Evolutionary conservation across 1,140 invertebrate genomes (phyloP), one percentile per base, ranked within the genome.

Genomic region (Eupristina koningsbergeri): DNA sequence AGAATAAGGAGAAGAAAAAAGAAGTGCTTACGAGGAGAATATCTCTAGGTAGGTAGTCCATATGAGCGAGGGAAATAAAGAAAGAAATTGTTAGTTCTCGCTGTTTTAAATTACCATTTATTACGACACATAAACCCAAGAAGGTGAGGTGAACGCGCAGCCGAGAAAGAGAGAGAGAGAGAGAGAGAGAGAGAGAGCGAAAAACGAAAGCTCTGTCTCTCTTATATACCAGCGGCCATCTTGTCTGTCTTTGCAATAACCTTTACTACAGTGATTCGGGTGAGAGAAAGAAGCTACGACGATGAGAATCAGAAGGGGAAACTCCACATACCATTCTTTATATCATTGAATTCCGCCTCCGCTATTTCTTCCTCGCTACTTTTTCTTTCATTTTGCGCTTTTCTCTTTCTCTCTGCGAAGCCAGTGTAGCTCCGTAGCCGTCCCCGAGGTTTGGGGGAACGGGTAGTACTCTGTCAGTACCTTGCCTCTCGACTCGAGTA

Each of bases 81-180:
- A 90, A 92, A 91, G 90, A 92, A 92, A 92, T 91, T 92, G 91
- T 92, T 92, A 92, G 91, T 92, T 92, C 91, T 92, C 91, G 89
- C 92, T 92, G 92, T 91, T 92, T 92, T 92, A 92, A 92, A 92
- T 92, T 92, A 92, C 91, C 92, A 92, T 92, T 92, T 92, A 92
- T 92, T 92, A 92, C 91, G 88, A 92, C 91, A 88, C 91, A 90
- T 92, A 92, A 92, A 92, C 89, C 89, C 90, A 84, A 87, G 63
- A 8, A 86, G 86, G 85, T 87, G 87, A 85, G 81, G 85, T 34
- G 29, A 64, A 64, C 9, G 31, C 85, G 81, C 11, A 6, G 5
- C 3, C 19, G 71, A 45, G 41, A 36, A 22, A 50, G 45, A 86
- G 90, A 86, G 84, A 71, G 31, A 69, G 47, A 53, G 78, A n/a